A percentile compares a stretch with the other conserved stretches of the same genome.
Conservation (phyloP, 2,797 vertebrate genomes). For the Hoplostethus mediterraneus region DNA sequence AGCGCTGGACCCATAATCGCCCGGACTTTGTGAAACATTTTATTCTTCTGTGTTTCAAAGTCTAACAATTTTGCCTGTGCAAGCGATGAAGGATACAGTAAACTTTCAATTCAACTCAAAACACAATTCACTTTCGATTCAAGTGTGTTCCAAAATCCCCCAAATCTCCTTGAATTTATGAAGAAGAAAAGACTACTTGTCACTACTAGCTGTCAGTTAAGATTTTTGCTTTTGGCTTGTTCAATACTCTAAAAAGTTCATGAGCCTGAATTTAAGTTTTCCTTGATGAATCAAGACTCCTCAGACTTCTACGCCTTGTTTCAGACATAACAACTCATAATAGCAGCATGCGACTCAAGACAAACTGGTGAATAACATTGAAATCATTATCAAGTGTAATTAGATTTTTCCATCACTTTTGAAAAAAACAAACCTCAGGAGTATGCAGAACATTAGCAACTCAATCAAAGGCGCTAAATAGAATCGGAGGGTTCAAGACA, state of each 20-base stretch:
- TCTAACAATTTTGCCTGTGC: constrained; percentile 10
- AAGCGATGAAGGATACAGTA: background rate
- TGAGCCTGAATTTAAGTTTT: constrained; percentile 23
- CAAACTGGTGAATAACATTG: constrained; percentile 6
- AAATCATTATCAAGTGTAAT: background rate
- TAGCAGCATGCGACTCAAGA: background rate
- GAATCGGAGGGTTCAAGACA: too few relatives aligned
- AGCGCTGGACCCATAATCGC: constrained; percentile 30
- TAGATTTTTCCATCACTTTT: constrained; percentile 4
- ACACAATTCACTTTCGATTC: background rate
- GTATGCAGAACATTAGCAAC: background rate
- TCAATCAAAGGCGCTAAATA: too few relatives aligned
- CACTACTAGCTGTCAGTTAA: constrained; percentile 37
- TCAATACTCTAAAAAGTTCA: constrained; percentile 12
- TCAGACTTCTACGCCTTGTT: background rate
- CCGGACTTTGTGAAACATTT: constrained; percentile 9
- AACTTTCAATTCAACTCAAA: too few relatives aligned
- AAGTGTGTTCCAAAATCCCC: constrained; percentile 31
- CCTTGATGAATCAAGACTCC: background rate
- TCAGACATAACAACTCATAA: background rate
- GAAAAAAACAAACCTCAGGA: background rate
- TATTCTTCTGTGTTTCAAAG: constrained; percentile 16
- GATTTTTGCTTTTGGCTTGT: constrained; percentile 9
- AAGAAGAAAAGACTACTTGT: constrained; percentile 21
- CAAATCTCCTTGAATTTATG: constrained; percentile 40